phyloP scores from a whole-genome alignment of 2,888 invertebrate species.

The Chymomyza fuscimana region DNA sequence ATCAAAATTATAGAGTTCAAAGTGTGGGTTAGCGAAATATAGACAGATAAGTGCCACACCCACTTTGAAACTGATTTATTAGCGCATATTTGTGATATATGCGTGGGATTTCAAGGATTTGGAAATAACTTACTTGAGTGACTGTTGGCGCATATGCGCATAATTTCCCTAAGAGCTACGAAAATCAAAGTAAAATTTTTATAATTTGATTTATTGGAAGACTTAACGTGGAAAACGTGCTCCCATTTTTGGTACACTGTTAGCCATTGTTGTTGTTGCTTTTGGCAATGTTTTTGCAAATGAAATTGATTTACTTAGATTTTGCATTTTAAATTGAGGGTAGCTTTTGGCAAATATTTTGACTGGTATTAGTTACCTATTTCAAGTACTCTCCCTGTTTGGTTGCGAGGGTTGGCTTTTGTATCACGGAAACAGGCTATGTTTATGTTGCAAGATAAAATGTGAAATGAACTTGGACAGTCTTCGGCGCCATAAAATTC shows the following conservation, averaged over 20 bases:
- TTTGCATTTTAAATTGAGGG: conserved; percentile 73
- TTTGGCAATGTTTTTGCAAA: conserved; percentile 48
- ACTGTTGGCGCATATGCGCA: conserved; percentile 61
- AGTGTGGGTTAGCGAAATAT: conserved; percentile 13
- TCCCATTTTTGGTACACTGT: conserved; percentile 7
- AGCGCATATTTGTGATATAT: conserved; percentile 63
- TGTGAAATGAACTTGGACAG: no score
- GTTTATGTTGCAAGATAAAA: no score
- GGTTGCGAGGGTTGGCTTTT: conserved; percentile 28
- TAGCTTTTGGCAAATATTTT: conserved; percentile 40
- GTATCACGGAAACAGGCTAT: neutral
- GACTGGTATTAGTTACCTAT: conserved; percentile 39
- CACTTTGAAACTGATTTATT: conserved; percentile 54
- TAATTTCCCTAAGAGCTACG: conserved; percentile 40
- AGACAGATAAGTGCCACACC: conserved; percentile 32
- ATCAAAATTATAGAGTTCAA: conserved; percentile 26
- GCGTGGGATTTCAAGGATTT: conserved; percentile 66
- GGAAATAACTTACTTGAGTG: conserved; percentile 22
- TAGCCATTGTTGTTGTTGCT: conserved; percentile 9
- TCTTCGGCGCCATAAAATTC: no score
- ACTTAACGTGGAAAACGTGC: conserved; percentile 70
- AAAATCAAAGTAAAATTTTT: conserved; percentile 47
- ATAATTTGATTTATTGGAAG: conserved; percentile 74
- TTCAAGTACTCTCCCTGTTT: conserved; percentile 5
- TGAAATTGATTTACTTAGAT: conserved; percentile 78